These are phyloP conservation scores for Cichlasoma orientale DNA, from an alignment of 2,797 vertebrate species.

Conservation along the genomic window DNA sequence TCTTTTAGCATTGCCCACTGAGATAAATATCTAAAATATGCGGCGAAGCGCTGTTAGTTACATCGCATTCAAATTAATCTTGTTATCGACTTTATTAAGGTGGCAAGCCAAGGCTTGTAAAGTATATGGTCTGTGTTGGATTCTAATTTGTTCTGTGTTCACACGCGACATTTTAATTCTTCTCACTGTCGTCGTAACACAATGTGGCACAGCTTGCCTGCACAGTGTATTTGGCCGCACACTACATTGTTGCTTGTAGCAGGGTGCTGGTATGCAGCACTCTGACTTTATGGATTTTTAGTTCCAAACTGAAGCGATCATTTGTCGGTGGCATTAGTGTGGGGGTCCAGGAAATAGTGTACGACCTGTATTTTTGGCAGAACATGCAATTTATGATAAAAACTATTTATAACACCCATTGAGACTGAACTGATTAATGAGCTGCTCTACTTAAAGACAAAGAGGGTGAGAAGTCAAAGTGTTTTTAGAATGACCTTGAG, in stretches of 20 bases:
- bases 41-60: slow-evolving; percentile 22
- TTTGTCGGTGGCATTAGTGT: neutral
- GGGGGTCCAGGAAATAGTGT: slow-evolving; percentile 17
- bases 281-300: neutral
- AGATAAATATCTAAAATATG: slow-evolving; percentile 41
- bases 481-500: slow-evolving; percentile 69
- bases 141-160: neutral
- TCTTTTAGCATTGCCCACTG: slow-evolving; percentile 1
- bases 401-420: slow-evolving; percentile 64
- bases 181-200: neutral
- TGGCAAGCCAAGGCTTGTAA: neutral
- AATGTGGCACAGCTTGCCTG: neutral
- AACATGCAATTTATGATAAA: slow-evolving; percentile 61
- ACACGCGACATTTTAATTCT: neutral
- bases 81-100: slow-evolving; percentile 33
- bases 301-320: neutral
- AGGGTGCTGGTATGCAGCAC: slow-evolving; percentile 6
- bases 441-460: slow-evolving; percentile 63
- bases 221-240: neutral
- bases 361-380: slow-evolving; percentile 46
- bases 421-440: slow-evolving; percentile 71
- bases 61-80: slow-evolving; percentile 44
- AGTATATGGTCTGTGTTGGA: slow-evolving; percentile 7
- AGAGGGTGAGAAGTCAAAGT: slow-evolving; percentile 52
- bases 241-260: slow-evolving; percentile 2